Evolutionary conservation across 2,797 vertebrate species (phyloP), one percentile per base, ranked within the genome.

Genomic region (Sebastes baramenuke): DNA sequence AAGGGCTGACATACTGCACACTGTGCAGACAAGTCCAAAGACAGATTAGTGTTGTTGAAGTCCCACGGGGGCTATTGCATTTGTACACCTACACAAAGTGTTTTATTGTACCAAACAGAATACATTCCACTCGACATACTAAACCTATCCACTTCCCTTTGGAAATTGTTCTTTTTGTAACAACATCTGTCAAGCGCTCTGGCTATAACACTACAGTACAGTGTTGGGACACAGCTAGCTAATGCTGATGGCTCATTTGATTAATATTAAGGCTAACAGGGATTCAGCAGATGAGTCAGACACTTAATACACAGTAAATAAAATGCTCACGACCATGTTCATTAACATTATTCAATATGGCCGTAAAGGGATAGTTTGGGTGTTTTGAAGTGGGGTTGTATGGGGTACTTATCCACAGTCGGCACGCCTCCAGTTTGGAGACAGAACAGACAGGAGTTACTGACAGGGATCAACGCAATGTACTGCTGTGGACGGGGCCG

Each of bases 1-100:
- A 27, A 69, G 59, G 36, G 65, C 59, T 90, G 85, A 80, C 80
- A 76, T 56, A 68, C 62, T 59, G 36, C 71, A 83, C 82, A 56
- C 65, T 82, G 75, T 67, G 77, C 72, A 66, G 24, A 80, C 12
- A 22, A 71, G 24, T 72, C 72, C 38, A 77, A 54, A 72, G 59
- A 60, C n/a, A 79, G 70, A 81, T 81, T 79, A 38, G 62, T 70
- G 67, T 24, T 68, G 60, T 42, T 55, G 52, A 79, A 67, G 60
- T 78, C 61, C 67, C 38, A 38, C 6, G 3, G 16, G 32, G 12
- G 56, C 27, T 42, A 16, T 36, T 71, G 52, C 38, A 52, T 79
- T 84, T 75, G 22, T 49, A 76, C 83, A 82, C 70, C 79, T 74
- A 67, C 80, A 77, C 30, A 56, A 25, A 55, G 9, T 38, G 46